These are phyloP conservation scores for Magallana gigas DNA, from an alignment of 1,140 invertebrate species.

Conservation along the genomic window DNA sequence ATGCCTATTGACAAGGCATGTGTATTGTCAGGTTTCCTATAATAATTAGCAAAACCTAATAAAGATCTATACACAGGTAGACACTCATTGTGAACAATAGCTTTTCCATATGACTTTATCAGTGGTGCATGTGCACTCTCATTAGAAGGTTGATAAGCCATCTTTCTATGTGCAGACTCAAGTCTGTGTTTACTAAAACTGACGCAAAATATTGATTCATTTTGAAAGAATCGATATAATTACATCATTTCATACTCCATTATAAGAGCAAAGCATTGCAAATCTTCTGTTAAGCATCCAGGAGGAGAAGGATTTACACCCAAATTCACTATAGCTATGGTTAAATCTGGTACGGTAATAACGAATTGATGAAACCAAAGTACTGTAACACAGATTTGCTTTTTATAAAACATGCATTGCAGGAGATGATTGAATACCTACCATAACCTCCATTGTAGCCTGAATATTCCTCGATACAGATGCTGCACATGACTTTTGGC, in stretches of 20 bases:
- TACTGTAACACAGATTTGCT: background rate
- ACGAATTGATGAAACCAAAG: too few species aligned
- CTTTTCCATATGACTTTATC: background rate
- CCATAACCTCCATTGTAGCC: conserved; percentile 68
- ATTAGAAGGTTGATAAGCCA: background rate
- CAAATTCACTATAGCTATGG: background rate
- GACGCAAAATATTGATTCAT: conserved; percentile 16
- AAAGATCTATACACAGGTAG: background rate
- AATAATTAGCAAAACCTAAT: background rate
- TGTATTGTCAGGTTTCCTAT: too few species aligned
- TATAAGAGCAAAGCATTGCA: background rate
- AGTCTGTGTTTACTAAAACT: conserved; percentile 13
- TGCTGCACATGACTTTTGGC: conserved; percentile 67
- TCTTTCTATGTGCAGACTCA: conserved; percentile 3
- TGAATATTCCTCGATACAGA: conserved; percentile 71
- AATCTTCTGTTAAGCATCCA: background rate
- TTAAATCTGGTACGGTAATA: background rate
- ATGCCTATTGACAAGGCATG: too few species aligned
- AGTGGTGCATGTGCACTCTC: background rate
- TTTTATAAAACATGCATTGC: background rate
- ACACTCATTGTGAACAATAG: background rate
- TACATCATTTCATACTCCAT: background rate
- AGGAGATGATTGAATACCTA: conserved; percentile 44
- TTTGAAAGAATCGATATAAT: conserved; percentile 18
- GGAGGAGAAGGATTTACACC: background rate